These are phyloP conservation scores for Mastomys natalensis DNA, from an alignment of 2,113 vertebrate genomes.

Conservation along the genomic window DNA sequence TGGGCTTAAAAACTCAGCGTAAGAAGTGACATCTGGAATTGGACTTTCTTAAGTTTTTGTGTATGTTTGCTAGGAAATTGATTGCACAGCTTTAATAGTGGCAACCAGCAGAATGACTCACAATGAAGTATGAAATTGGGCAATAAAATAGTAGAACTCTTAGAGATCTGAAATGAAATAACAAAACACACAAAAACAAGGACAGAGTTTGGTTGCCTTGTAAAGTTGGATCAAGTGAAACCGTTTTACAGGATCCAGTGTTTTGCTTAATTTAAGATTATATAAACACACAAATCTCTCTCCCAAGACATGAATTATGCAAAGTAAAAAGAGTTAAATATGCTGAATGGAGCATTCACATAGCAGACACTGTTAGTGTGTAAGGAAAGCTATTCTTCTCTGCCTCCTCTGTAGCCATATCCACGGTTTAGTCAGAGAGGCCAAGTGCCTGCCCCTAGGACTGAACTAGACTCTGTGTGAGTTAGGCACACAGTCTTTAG, in stretches of 20 bases:
- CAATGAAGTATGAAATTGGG: constrained; percentile 53
- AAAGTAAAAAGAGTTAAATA: background rate
- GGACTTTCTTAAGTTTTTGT: background rate
- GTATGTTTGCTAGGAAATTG: constrained; percentile 48
- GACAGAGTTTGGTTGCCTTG: constrained; percentile 45
- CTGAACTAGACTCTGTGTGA: background rate
- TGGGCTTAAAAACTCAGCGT: constrained; percentile 43
- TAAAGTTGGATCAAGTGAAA: constrained; percentile 55
- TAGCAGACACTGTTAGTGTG: background rate
- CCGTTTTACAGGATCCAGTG: background rate
- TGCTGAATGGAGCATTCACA: background rate
- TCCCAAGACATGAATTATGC: constrained; percentile 12
- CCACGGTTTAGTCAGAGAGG: background rate
- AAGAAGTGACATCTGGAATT: constrained; percentile 29
- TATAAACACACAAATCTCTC: constrained; percentile 25
- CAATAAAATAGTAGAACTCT: constrained; percentile 58
- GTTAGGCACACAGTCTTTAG: background rate
- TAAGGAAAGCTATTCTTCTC: background rate
- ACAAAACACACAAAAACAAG: constrained; percentile 63
- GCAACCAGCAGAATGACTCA: constrained; percentile 61
- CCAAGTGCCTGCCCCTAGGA: background rate
- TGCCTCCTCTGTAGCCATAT: background rate
- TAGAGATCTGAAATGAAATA: constrained; percentile 62
- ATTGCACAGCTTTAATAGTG: constrained; percentile 43
- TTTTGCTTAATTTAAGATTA: constrained; percentile 48